A percentile compares a stretch with the other conserved stretches of the same genome.
phyloP scores from a whole-genome alignment of 2,113 vertebrate species.

The Siniperca knerii region DNA sequence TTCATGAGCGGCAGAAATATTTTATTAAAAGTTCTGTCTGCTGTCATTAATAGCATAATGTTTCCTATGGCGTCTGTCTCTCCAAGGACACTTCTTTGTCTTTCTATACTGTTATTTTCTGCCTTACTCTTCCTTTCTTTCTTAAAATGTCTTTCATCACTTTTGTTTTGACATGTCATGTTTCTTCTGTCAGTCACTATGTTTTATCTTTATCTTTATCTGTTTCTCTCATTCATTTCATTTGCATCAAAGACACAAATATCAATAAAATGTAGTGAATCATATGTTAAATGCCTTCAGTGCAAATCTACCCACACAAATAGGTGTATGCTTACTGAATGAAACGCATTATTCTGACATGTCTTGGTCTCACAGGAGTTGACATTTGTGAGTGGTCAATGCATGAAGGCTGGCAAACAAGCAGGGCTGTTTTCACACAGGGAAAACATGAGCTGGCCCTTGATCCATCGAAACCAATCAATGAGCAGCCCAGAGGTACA shows the following conservation, averaged over 20 bases:
- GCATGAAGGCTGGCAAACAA: slow-evolving; percentile 63
- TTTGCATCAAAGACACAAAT: neutral
- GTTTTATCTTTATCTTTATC: neutral
- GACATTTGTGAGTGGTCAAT: slow-evolving; percentile 64
- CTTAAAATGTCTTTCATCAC: neutral
- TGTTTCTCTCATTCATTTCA: neutral
- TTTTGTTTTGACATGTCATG: neutral
- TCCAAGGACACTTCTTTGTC: neutral
- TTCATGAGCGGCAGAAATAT: neutral
- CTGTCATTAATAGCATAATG: neutral
- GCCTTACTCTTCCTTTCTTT: neutral
- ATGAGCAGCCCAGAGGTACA: slow-evolving; percentile 49
- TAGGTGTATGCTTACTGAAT: neutral
- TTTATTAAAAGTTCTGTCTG: neutral
- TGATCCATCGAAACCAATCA: slow-evolving; percentile 66
- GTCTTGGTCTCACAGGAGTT: slow-evolving; percentile 33
- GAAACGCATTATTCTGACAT: slow-evolving; percentile 14
- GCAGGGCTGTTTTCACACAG: slow-evolving; percentile 43
- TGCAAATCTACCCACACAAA: neutral
- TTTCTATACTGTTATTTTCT: neutral
- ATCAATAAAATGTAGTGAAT: neutral
- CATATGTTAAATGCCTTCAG: neutral
- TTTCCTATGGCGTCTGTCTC: neutral
- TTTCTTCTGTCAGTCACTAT: neutral
- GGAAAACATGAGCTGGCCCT: slow-evolving; percentile 41